A percentile compares a stretch with the other conserved stretches of the same genome.
Evolutionary conservation across 2,888 invertebrate species (phyloP).

Genomic region (Apantesis nais): DNA sequence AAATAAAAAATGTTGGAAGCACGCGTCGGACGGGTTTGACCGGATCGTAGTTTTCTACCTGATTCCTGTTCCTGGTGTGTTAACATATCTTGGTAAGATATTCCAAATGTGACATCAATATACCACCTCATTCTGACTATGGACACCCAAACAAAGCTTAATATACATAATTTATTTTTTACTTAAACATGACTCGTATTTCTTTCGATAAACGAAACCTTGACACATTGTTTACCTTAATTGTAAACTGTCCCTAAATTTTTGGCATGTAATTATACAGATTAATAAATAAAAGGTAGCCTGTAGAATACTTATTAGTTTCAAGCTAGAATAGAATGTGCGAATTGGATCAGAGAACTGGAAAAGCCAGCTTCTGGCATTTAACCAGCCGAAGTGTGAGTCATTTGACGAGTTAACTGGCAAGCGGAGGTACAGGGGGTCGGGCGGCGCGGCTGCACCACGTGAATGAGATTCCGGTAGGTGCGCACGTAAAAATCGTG

Average conservation of each 20-base stretch:
- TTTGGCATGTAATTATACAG: constrained; percentile 23
- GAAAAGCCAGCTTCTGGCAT: constrained; percentile 83
- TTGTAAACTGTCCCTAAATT: no score
- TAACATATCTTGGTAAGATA: constrained; percentile 68
- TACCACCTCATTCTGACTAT: constrained; percentile 10
- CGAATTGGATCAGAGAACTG: constrained; percentile 82
- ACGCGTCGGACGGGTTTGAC: constrained; percentile 85
- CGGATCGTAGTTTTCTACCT: constrained; percentile 84
- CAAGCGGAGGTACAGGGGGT: constrained; percentile 65
- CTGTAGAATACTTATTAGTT: constrained; percentile 52
- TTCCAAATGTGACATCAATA: constrained; percentile 52
- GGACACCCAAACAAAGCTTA: not conserved
- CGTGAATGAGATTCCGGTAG: constrained; percentile 85
- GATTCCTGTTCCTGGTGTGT: constrained; percentile 85
- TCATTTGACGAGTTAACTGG: constrained; percentile 84
- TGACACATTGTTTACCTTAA: not conserved
- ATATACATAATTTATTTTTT: not conserved
- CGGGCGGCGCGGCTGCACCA: constrained; percentile 72
- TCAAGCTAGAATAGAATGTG: constrained; percentile 71
- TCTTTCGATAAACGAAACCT: constrained; percentile 4
- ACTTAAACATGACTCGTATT: not conserved
- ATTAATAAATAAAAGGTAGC: constrained; percentile 45
- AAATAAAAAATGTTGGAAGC: constrained; percentile 86
- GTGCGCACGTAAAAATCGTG: constrained; percentile 86
- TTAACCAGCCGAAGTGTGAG: constrained; percentile 81